These are phyloP conservation scores for Aproaerema taeniolella DNA, from an alignment of 2,888 invertebrate species.

Conservation along the genomic window DNA sequence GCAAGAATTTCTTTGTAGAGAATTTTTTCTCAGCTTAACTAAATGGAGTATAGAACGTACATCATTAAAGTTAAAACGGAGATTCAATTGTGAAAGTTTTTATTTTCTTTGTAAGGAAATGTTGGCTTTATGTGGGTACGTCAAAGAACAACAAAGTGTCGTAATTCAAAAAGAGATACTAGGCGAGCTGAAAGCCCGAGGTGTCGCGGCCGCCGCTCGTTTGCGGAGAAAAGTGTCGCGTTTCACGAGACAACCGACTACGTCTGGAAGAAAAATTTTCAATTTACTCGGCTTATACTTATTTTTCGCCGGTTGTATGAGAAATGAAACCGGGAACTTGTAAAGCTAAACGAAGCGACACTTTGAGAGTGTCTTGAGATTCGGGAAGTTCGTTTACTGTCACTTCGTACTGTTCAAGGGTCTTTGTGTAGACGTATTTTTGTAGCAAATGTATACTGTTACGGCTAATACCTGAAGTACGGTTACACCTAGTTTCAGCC, in stretches of 20 bases:
- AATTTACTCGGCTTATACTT: conserved; percentile 12
- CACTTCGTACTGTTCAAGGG: neutral
- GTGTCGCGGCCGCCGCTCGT: conserved; percentile 14
- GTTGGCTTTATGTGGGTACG: too few relatives aligned
- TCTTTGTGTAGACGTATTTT: neutral
- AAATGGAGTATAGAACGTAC: neutral
- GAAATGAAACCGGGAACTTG: neutral
- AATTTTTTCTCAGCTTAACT: neutral
- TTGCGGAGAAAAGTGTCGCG: conserved; percentile 28
- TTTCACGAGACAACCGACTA: conserved; percentile 15
- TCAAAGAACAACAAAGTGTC: conserved; percentile 44
- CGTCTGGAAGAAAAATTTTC: conserved; percentile 13
- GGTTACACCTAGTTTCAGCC: neutral
- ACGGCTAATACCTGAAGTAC: too few relatives aligned
- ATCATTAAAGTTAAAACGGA: neutral
- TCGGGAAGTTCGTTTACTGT: neutral
- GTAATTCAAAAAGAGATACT: conserved; percentile 31
- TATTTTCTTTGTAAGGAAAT: too few relatives aligned
- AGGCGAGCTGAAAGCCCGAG: conserved; percentile 21
- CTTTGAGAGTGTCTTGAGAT: too few relatives aligned
- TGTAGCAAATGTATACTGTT: neutral
- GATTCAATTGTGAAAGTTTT: conserved; percentile 26
- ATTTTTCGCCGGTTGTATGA: neutral
- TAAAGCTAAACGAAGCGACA: neutral
- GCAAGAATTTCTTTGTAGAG: conserved; percentile 4